Percentiles rank a stretch among this genome's conserved stretches.
Evolutionary conservation across 2,888 invertebrate genomes (phyloP).

Genomic region (Drosophila colorata): DNA sequence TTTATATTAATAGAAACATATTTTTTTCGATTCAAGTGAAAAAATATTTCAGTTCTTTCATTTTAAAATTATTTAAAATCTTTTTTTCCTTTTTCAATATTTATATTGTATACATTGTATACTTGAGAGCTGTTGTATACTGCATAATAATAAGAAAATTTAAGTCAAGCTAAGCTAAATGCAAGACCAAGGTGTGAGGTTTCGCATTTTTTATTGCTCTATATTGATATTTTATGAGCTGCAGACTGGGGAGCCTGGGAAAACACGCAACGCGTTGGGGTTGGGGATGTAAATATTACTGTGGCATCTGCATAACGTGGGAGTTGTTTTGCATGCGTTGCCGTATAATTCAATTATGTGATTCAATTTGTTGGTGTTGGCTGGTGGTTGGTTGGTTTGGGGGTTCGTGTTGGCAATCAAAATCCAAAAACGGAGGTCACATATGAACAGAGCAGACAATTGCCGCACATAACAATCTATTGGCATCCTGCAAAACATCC

Average conservation of each 20-base stretch:
- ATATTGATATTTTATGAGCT: slow-evolving; percentile 48
- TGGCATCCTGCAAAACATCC: slow-evolving; percentile 80
- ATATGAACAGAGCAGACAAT: slow-evolving; percentile 42
- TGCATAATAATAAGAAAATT: not conserved
- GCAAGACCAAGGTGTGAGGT: slow-evolving; percentile 7
- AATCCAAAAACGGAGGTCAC: slow-evolving; percentile 34
- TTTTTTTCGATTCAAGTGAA: no score
- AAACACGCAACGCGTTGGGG: slow-evolving; percentile 1
- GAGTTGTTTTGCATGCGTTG: slow-evolving; percentile 60
- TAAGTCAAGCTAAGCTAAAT: not conserved
- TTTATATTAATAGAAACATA: no score
- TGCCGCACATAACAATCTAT: slow-evolving; percentile 73
- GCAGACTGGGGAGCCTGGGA: slow-evolving; percentile 6
- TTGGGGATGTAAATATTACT: slow-evolving; percentile 14
- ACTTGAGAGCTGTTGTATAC: no score
- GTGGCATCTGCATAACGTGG: slow-evolving; percentile 46
- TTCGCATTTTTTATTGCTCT: slow-evolving; percentile 30
- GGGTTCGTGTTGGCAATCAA: slow-evolving; percentile 51
- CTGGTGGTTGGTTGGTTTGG: not conserved
- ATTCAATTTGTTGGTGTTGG: slow-evolving; percentile 53
- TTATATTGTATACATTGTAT: not conserved
- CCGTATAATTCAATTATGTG: slow-evolving; percentile 68
- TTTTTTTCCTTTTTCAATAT: not conserved
- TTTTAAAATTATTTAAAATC: no score
- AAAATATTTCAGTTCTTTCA: no score